Evolutionary conservation across 30 jellyfish, hydroid and myxozoan genomes (phyloP).

Genomic region (Pseudorhiza aurosa): DNA sequence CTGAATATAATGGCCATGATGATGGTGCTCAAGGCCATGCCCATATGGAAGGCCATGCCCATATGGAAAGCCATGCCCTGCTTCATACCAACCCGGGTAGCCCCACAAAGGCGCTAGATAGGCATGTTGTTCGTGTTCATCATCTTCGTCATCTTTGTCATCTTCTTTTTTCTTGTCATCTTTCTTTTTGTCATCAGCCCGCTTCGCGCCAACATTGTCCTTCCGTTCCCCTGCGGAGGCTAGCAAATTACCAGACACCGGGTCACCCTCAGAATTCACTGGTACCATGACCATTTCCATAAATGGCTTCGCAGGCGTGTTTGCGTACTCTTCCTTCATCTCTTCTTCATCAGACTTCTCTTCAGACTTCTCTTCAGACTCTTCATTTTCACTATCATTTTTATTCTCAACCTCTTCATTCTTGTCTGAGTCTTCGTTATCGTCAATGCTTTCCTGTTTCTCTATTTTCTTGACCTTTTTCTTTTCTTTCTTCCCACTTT

Average conservation of each 20-base stretch:
- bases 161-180: conserved; percentile 33
- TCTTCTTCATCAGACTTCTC: conserved; percentile 26
- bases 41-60: too few species aligned
- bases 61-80: conserved; percentile 73
- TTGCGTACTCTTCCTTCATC: not conserved
- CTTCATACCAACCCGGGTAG: conserved; percentile 73
- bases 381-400: not conserved
- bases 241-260: not conserved
- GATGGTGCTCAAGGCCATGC: conserved; percentile 4
- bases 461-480: too few species aligned
- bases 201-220: conserved; percentile 33
- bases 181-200: conserved; percentile 21
- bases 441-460: too few species aligned
- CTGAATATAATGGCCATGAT: conserved; percentile 51
- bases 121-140: conserved; percentile 48
- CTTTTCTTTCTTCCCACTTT: not conserved
- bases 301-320: conserved; percentile 28
- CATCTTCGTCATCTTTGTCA: conserved; percentile 44
- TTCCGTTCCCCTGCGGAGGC: conserved; percentile 36
- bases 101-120: conserved; percentile 62
- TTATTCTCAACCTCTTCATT: not conserved
- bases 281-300: conserved; percentile 57
- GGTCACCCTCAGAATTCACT: not conserved
- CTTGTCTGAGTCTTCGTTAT: not conserved
- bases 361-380: not conserved